These are phyloP conservation scores for Pseudochirops corinnae DNA, from an alignment of 2,797 vertebrate genomes.

Conservation along the genomic window DNA sequence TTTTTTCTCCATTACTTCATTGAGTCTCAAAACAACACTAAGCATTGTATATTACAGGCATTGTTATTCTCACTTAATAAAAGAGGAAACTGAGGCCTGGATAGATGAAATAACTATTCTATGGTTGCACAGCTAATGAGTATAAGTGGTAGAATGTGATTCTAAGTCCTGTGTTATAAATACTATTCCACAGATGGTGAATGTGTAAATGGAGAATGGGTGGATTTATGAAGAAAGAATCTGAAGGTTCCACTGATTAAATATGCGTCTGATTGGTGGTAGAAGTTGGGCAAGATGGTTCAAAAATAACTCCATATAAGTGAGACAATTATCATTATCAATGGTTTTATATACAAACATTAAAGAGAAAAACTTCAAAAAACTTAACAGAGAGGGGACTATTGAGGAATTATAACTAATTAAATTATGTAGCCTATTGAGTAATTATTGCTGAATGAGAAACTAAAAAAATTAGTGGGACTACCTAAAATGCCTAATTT, in stretches of 20 bases:
- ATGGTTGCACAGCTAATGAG: not conserved
- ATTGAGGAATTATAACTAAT: not conserved
- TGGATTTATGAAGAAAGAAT: not conserved
- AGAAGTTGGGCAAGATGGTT: not conserved
- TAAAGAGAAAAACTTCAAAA: not conserved
- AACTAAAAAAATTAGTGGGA: not conserved
- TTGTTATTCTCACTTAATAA: not conserved
- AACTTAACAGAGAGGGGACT: not conserved
- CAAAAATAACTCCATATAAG: not conserved
- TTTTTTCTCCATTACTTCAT: not conserved
- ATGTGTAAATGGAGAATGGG: not conserved
- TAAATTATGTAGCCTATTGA: not conserved
- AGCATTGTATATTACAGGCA: not conserved
- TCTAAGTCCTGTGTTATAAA: not conserved
- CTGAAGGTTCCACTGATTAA: not conserved
- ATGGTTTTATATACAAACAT: not conserved
- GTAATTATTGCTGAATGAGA: not conserved
- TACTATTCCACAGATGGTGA: not conserved
- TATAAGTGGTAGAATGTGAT: not conserved
- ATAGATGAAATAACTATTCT: not conserved
- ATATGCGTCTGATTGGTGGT: not conserved
- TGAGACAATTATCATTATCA: not conserved
- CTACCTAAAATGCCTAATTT: not conserved
- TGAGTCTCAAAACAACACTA: not conserved
- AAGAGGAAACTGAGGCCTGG: not conserved